Evolutionary conservation across 1,140 invertebrate species (phyloP), one percentile per base, ranked within the genome.

Genomic region (Cherax quadricarinatus): DNA sequence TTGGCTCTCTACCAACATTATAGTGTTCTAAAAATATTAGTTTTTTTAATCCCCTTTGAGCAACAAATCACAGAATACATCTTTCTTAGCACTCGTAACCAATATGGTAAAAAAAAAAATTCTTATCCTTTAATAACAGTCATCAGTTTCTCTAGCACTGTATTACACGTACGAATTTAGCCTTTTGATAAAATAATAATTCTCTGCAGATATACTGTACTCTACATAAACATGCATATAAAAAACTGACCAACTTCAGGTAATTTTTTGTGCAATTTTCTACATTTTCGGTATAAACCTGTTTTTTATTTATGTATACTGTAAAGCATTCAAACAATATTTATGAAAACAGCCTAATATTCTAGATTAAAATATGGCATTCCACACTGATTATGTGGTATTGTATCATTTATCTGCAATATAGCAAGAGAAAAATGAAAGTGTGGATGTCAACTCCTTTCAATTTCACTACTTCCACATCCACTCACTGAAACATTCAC

Each of bases 1-100:
- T 49, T 24, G 62, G 79, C 51, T 70, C 49, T 48, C 16, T 70
- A 30, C 6, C 41, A n/a, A 16, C 9, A 48, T 48, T n/a, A 7
- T 49, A 80, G 30, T 41, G 24, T 57, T 21, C 48, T 30, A n/a
- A 84, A 41, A 84, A 62, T 84, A 84, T 30, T 84, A 41, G 62
- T 85, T 62, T 7, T 78, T 21, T 60, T 79, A 18, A 78, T 73
- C 24, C 24, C 53, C 70, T 86, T 79, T 87, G 86, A 87, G 86
- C 86, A 87, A 87, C 41, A 78, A 87, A 87, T 87, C 80, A 82
- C 80, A 82, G 80, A 82, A 82, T 75, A n/a, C n/a, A 75, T 30
- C 41, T 12, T 30, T 80, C 18, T 84, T 85, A 41, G 24, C 60
- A 85, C 70, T 75, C 70, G 30, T 30, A n/a, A 75, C 24, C 70